Evolutionary conservation across 1,140 invertebrate species (phyloP).

Genomic region (Lordiphosa mommai): DNA sequence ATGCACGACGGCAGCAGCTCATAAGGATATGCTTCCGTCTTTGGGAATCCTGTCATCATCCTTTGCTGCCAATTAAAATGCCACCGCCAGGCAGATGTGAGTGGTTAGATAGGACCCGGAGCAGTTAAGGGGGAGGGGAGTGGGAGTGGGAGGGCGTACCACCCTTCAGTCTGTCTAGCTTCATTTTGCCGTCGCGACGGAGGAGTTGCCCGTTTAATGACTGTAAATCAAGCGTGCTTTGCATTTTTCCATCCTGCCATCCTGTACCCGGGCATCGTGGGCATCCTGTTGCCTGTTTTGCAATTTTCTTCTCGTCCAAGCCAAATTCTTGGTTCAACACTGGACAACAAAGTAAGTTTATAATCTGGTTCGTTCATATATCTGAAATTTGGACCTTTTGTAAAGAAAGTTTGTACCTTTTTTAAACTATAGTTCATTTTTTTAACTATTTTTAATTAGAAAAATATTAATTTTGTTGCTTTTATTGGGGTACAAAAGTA

Average conservation of each 20-base stretch:
- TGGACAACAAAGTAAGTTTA: slow-evolving; percentile 22
- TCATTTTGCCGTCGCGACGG: slow-evolving; percentile 8
- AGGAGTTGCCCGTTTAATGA: slow-evolving; percentile 54
- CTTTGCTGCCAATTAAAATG: slow-evolving; percentile 72
- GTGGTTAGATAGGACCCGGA: slow-evolving; percentile 5
- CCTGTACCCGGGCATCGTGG: slow-evolving; percentile 15
- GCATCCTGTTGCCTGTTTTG: slow-evolving; percentile 10
- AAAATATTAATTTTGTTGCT: too few relatives aligned
- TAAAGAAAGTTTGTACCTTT: too few relatives aligned
- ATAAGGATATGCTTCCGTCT: slow-evolving; percentile 68
- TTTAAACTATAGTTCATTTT: too few relatives aligned
- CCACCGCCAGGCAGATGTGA: slow-evolving; percentile 67
- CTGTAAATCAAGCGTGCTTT: slow-evolving; percentile 75
- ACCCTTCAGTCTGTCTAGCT: slow-evolving; percentile 27
- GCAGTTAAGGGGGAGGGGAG: neutral
- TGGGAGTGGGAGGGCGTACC: slow-evolving; percentile 14
- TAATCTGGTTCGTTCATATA: too few relatives aligned
- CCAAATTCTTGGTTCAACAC: slow-evolving; percentile 19
- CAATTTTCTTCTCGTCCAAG: slow-evolving; percentile 1
- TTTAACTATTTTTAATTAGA: too few relatives aligned
- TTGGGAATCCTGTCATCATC: slow-evolving; percentile 37
- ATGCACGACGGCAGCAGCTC: slow-evolving; percentile 22
- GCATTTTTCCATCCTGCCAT: slow-evolving; percentile 55
- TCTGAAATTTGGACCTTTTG: too few relatives aligned
- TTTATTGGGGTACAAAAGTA: too few relatives aligned